phyloP scores from a whole-genome alignment of 1,140 invertebrate genomes.

The Drosophila miranda region DNA sequence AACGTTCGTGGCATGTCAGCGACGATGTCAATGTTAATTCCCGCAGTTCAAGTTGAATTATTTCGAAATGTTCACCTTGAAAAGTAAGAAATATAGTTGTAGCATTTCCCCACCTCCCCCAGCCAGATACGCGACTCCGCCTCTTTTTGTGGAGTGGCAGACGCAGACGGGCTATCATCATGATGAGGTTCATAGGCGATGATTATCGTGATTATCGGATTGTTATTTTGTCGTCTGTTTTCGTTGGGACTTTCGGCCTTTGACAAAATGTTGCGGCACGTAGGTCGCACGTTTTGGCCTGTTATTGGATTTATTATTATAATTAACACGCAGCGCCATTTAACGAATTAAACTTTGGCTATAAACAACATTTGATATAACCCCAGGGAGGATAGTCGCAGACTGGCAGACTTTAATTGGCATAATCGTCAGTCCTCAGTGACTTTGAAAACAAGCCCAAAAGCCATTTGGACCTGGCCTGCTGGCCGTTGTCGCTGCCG shows the following conservation, averaged over 20 bases:
- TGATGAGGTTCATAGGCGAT: constrained; percentile 41
- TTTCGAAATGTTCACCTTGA: constrained; percentile 79
- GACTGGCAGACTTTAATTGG: constrained; percentile 29
- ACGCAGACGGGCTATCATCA: constrained; percentile 25
- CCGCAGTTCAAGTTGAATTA: constrained; percentile 78
- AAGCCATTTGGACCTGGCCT: constrained; percentile 24
- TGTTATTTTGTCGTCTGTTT: constrained; percentile 53
- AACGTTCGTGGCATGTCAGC: constrained; percentile 47
- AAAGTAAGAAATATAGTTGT: constrained; percentile 53
- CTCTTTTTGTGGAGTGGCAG: constrained; percentile 35
- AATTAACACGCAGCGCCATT: constrained; percentile 67
- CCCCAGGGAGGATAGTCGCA: constrained; percentile 8
- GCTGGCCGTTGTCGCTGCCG: constrained; percentile 1
- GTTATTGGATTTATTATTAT: constrained; percentile 78
- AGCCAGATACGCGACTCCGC: constrained; percentile 59
- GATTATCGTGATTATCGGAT: constrained; percentile 62
- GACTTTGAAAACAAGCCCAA: constrained; percentile 39
- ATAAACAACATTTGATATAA: constrained; percentile 19
- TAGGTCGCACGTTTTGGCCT: constrained; percentile 74
- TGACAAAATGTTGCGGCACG: constrained; percentile 71
- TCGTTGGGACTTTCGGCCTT: constrained; percentile 57
- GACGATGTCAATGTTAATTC: constrained; percentile 76
- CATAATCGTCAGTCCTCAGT: constrained; percentile 20
- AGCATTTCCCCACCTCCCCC: constrained; percentile 40
- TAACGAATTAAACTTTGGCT: constrained; percentile 41